Evolutionary conservation across 2,888 invertebrate genomes (phyloP).

Genomic region (Callinectes sapidus): DNA sequence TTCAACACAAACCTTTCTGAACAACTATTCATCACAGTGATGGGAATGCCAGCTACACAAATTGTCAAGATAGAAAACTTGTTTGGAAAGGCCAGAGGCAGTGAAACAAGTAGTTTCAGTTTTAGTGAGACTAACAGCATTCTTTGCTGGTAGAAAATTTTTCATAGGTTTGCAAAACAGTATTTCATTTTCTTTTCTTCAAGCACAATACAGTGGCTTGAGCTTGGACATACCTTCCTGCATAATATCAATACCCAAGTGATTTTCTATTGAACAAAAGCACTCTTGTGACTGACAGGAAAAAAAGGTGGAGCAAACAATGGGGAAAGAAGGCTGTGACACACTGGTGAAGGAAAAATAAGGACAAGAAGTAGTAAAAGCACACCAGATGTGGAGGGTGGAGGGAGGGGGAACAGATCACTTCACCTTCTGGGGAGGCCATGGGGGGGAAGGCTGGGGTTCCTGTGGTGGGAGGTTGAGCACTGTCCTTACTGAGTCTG

Average conservation of each 20-base stretch:
- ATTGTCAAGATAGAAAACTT: background rate
- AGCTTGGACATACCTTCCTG: background rate
- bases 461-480: slow-evolving; percentile 80
- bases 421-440: slow-evolving; percentile 53
- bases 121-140: background rate
- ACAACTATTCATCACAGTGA: background rate
- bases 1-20: background rate
- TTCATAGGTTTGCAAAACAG: background rate
- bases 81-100: slow-evolving; percentile 1
- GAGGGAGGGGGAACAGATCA: slow-evolving; percentile 20
- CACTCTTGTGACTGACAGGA: background rate
- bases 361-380: background rate
- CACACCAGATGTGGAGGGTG: background rate
- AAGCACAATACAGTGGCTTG: background rate
- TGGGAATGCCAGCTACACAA: background rate
- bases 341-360: background rate
- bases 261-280: background rate
- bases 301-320: background rate
- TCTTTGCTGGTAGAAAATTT: background rate
- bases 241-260: background rate
- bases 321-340: background rate
- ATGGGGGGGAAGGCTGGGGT: background rate
- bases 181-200: background rate
- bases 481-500: slow-evolving; percentile 84
- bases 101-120: background rate